A percentile compares a stretch with the other conserved stretches of the same genome.
phyloP scores from a whole-genome alignment of 2,888 invertebrate species.

The Clusia tigrina region DNA sequence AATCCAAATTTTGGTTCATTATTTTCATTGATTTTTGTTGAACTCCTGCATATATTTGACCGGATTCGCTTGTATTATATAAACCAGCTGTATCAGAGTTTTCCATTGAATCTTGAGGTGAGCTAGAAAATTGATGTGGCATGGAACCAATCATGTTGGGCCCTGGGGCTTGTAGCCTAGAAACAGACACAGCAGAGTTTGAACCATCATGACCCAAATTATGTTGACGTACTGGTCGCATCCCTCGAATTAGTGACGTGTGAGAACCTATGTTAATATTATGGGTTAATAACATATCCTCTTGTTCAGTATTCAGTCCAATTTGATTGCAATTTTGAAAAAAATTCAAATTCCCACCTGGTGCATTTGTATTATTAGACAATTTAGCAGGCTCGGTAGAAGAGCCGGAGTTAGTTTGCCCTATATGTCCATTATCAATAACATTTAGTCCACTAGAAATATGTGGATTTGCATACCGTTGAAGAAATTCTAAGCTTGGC shows the following conservation, averaged over 20 bases:
- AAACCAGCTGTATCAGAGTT: neutral
- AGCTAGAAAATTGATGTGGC: constrained; percentile 35
- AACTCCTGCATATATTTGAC: neutral
- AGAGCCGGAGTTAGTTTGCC: constrained; percentile 28
- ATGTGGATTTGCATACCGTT: constrained; percentile 83
- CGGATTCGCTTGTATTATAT: neutral
- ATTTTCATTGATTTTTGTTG: neutral
- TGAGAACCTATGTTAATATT: no score
- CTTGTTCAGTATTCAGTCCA: constrained; percentile 37
- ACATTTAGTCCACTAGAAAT: constrained; percentile 14
- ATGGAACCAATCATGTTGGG: neutral
- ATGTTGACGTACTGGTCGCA: constrained; percentile 69
- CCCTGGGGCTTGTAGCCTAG: constrained; percentile 43
- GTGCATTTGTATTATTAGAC: constrained; percentile 24
- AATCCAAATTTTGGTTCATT: neutral
- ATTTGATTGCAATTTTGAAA: constrained; percentile 51
- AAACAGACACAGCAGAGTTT: constrained; percentile 36
- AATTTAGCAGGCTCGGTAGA: constrained; percentile 40
- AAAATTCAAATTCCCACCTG: constrained; percentile 23
- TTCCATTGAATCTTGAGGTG: neutral
- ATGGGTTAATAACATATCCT: neutral
- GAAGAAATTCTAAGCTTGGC: constrained; percentile 88
- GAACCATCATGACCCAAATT: constrained; percentile 39
- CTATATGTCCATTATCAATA: constrained; percentile 29
- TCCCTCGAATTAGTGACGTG: constrained; percentile 63